A percentile compares a stretch with the other conserved stretches of the same genome.
Evolutionary conservation across 1,140 invertebrate genomes (phyloP).

Genomic region (Goniozus legneri): DNA sequence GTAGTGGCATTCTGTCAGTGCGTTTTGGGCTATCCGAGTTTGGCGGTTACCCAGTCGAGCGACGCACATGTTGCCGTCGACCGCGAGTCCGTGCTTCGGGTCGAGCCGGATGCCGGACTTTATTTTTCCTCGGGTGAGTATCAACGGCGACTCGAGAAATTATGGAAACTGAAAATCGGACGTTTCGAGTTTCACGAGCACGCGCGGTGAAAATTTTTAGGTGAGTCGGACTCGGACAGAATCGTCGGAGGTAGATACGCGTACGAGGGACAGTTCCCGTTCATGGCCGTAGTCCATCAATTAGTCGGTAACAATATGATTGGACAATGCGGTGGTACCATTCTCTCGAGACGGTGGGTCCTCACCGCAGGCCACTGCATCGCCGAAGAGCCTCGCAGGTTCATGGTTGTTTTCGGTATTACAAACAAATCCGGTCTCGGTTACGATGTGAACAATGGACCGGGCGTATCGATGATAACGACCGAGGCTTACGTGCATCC

Average conservation of each 20-base stretch:
- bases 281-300: slow-evolving; percentile 13
- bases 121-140: too few species aligned
- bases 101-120: too few species aligned
- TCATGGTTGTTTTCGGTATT: slow-evolving; percentile 12
- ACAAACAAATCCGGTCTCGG: slow-evolving; percentile 9
- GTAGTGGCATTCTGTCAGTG: too few species aligned
- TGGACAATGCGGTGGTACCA: slow-evolving; percentile 11
- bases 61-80: too few species aligned
- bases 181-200: too few species aligned
- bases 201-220: too few species aligned
- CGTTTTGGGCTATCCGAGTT: too few species aligned
- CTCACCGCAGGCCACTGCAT: slow-evolving; percentile 16
- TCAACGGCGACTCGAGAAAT: too few species aligned
- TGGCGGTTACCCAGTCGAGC: too few species aligned
- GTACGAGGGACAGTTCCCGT: slow-evolving; percentile 12
- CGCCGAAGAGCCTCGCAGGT: background rate
- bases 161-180: too few species aligned
- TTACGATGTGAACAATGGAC: slow-evolving; percentile 6
- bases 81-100: too few species aligned
- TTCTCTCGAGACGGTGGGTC: slow-evolving; percentile 12
- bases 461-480: slow-evolving; percentile 9
- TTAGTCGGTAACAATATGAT: background rate
- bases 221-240: slow-evolving; percentile 1
- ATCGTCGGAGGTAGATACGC: slow-evolving; percentile 8
- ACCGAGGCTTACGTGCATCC: slow-evolving; percentile 6